These are phyloP conservation scores for Dicrurus megarhynchus DNA, from an alignment of 2,113 vertebrate genomes.

Conservation along the genomic window DNA sequence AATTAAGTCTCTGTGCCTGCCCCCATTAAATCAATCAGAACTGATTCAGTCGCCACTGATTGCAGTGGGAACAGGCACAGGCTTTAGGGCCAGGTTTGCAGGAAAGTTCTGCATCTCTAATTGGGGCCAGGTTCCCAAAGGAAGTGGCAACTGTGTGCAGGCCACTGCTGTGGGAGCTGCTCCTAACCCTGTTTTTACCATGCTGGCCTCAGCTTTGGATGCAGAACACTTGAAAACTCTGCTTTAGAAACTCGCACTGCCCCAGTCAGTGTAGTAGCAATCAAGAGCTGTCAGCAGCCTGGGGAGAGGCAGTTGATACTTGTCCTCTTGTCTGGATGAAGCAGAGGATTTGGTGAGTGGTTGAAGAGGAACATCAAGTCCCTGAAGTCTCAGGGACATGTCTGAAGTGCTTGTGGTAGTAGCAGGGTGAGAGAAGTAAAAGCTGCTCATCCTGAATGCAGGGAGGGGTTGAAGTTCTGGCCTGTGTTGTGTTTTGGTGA, in stretches of 20 bases:
- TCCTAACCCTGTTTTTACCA: not conserved
- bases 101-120: not conserved
- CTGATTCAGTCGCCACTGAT: not conserved
- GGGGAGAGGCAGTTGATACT: not conserved
- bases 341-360: not conserved
- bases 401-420: not conserved
- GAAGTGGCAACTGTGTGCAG: not conserved
- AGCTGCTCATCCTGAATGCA: not conserved
- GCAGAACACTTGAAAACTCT: not conserved
- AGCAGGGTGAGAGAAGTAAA: not conserved
- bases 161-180: not conserved
- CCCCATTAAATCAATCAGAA: constrained; percentile 44
- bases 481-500: not conserved
- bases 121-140: not conserved
- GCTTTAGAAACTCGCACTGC: not conserved
- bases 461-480: not conserved
- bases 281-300: not conserved
- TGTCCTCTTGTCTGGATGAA: not conserved
- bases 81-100: not conserved
- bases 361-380: not conserved
- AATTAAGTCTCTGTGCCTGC: constrained; percentile 30
- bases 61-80: not conserved
- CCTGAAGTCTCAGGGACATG: not conserved
- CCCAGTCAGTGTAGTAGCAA: not conserved
- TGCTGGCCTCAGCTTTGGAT: not conserved